Evolutionary conservation across 2,888 invertebrate genomes (phyloP), one percentile per base, ranked within the genome.

Genomic region (Hybos culiciformis): DNA sequence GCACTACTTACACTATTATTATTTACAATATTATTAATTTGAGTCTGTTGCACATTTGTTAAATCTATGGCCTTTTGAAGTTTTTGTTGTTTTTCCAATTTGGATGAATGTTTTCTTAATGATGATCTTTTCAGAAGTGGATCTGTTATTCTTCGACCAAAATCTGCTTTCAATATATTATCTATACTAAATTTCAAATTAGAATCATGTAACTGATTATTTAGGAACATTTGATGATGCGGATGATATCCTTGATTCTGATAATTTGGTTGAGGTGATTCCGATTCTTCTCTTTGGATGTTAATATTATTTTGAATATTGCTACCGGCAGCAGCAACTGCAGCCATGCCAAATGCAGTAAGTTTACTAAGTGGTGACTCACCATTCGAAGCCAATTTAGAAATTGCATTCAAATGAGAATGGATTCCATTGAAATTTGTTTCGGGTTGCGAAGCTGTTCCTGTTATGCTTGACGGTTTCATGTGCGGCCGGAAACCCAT

Each of bases 111-210:
- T 14, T 42, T 45, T 20, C 39, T 26, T 6, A 19, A 18, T 58
- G 64, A 50, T 59, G 60, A 48, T 11, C 55, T 51, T 39, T 75
- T 80, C 39, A 72, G 70, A 42, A 82, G 66, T 11, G 81, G 82
- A 55, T 81, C 78, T 0, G 78, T 78, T 29, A 79, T 78, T 37
- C 78, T 59, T 23, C 80, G 70, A 0, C 88, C 87, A 51, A 88
- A 88, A 60, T 88, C 87, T 0, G 87, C 87, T 56, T 84, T 78
- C 19, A 88, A 65, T 47, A 88, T 88, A 63, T 88, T 87, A 55
- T 83, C 84, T 59, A 90, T 86, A 56, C 86, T 86, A 68, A 87
- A 88, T 53, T 83, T 80, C 23, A 88, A 62, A 51, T 74, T 73
- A 37, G 69, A 69, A 47, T 76, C 76, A 47, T 75, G 72, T 3